These are phyloP conservation scores for Fragum sueziense DNA, from an alignment of 2,888 invertebrate genomes.

Conservation along the genomic window DNA sequence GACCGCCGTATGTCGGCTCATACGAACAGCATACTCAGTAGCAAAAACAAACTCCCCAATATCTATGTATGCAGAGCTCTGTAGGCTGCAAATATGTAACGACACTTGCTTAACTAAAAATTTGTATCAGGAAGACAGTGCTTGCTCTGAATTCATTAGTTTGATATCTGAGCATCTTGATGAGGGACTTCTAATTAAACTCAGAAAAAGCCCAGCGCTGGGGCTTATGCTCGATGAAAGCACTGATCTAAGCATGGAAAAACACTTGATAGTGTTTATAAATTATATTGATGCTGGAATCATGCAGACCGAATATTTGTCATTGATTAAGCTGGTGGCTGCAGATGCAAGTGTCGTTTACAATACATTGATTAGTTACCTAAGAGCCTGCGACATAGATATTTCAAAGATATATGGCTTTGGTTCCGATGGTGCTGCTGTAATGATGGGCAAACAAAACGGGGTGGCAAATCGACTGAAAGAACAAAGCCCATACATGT, in stretches of 20 bases:
- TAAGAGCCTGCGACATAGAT: slow-evolving; percentile 36
- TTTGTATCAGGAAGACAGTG: slow-evolving; percentile 30
- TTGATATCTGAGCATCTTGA: slow-evolving; percentile 29
- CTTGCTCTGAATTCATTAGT: slow-evolving; percentile 31
- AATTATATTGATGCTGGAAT: slow-evolving; percentile 27
- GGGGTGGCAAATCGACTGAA: slow-evolving; percentile 33
- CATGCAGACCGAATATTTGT: slow-evolving; percentile 10
- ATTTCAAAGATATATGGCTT: slow-evolving; percentile 23
- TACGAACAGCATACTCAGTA: slow-evolving; percentile 34
- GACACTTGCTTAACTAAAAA: slow-evolving; percentile 22
- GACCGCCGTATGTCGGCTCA: slow-evolving; percentile 33
- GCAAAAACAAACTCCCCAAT: slow-evolving; percentile 16
- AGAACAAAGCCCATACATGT: slow-evolving; percentile 24
- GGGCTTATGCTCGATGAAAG: slow-evolving; percentile 42
- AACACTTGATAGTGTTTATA: slow-evolving; percentile 40
- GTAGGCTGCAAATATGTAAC: slow-evolving; percentile 23
- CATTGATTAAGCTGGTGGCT: slow-evolving; percentile 26
- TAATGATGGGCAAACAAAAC: slow-evolving; percentile 18
- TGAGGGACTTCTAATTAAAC: slow-evolving; percentile 16
- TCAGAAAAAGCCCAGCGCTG: slow-evolving; percentile 33
- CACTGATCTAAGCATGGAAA: slow-evolving; percentile 36
- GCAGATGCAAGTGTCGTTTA: slow-evolving; percentile 27
- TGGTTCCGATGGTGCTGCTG: slow-evolving; percentile 29
- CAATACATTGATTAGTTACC: slow-evolving; percentile 21
- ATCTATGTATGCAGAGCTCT: slow-evolving; percentile 22